These are phyloP conservation scores for Oophaga sylvatica DNA, from an alignment of 2,797 vertebrate species.

Conservation along the genomic window DNA sequence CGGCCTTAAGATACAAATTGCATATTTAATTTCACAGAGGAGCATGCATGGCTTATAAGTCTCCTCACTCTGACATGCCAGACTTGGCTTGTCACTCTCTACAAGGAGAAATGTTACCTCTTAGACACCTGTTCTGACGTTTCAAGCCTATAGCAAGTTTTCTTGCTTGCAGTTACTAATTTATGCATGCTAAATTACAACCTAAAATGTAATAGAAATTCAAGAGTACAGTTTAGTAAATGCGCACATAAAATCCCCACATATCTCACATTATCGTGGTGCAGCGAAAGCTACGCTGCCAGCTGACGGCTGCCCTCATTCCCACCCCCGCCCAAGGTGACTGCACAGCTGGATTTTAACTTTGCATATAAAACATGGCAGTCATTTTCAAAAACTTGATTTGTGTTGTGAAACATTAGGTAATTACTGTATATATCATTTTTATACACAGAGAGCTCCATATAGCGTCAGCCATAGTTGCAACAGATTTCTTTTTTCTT, in stretches of 20 bases:
- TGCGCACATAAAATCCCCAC: not conserved
- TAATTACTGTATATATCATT: conserved; percentile 32
- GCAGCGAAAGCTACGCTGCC: not conserved
- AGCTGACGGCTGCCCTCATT: not conserved
- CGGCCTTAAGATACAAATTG: no score
- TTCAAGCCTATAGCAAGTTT: no score
- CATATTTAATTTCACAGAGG: no score
- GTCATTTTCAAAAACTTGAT: conserved; percentile 14
- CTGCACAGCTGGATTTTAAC: conserved; percentile 33
- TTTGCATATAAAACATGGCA: conserved; percentile 6
- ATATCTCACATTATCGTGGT: not conserved
- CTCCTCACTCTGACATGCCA: no score
- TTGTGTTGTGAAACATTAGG: conserved; percentile 21
- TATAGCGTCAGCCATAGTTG: not conserved
- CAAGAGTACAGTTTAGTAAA: not conserved
- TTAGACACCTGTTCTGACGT: no score
- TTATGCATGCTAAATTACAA: not conserved
- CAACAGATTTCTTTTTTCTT: not conserved
- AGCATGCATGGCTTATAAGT: no score
- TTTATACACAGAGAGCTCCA: not conserved
- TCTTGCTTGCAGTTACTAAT: not conserved
- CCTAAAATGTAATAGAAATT: not conserved
- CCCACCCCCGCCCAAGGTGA: not conserved
- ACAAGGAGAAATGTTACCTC: no score
- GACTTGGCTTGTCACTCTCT: no score